These are phyloP conservation scores for Callyntrura sp. DNA, from an alignment of 2,888 invertebrate species.

Conservation along the genomic window DNA sequence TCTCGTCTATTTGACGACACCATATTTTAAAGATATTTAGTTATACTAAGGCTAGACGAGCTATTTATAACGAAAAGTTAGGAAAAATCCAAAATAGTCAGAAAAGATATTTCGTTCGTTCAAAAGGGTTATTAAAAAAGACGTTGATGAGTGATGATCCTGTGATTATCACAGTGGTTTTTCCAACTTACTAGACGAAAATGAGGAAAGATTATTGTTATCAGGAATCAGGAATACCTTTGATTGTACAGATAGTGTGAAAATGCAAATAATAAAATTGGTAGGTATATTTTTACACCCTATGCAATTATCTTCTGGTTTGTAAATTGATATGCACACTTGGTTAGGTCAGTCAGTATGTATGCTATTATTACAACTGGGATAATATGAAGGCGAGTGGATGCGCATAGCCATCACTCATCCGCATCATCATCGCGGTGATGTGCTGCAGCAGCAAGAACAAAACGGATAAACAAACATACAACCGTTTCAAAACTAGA, in stretches of 20 bases:
- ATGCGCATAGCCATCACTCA: neutral
- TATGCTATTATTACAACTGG: constrained; percentile 2
- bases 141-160: constrained; percentile 36
- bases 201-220: neutral
- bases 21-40: no score
- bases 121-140: constrained; percentile 63
- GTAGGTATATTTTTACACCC: neutral
- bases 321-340: neutral
- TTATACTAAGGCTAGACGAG: no score
- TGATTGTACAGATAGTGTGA: constrained; percentile 56
- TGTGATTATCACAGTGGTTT: neutral
- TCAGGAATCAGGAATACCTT: neutral
- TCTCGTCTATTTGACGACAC: constrained; percentile 2
- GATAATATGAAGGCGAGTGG: neutral
- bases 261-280: constrained; percentile 65
- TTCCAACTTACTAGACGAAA: constrained; percentile 5
- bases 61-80: constrained; percentile 16
- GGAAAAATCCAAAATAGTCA: constrained; percentile 37
- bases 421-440: neutral
- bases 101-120: neutral
- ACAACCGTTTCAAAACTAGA: constrained; percentile 54
- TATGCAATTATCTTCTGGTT: neutral
- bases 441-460: neutral
- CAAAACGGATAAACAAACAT: neutral
- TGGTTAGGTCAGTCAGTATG: constrained; percentile 4